Evolutionary conservation across 1,140 invertebrate genomes (phyloP).

Genomic region (Leptoteleia sp.): DNA sequence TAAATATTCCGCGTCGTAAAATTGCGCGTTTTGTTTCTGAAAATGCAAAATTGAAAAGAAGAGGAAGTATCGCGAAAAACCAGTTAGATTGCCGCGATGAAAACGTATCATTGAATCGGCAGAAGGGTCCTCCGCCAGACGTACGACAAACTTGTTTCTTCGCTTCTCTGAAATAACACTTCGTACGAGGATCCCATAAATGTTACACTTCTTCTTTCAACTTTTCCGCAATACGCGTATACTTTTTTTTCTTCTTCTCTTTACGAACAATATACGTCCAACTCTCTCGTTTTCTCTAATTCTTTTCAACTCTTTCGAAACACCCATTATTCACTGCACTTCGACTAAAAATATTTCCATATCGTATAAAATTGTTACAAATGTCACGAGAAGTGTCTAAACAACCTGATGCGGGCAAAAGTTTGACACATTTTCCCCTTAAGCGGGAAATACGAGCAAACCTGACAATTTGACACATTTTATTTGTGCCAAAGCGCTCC

Average conservation of each 20-base stretch:
- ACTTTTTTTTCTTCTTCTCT: constrained; percentile 5
- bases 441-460: too few species aligned
- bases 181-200: constrained; percentile 11
- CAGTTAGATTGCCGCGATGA: constrained; percentile 24
- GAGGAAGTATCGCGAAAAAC: neutral
- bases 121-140: neutral
- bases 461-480: too few species aligned
- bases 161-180: constrained; percentile 40
- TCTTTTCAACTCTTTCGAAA: constrained; percentile 31
- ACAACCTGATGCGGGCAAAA: constrained; percentile 10
- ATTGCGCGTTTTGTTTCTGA: constrained; percentile 28
- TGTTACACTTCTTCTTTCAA: constrained; percentile 8
- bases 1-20: constrained; percentile 41
- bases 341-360: constrained; percentile 26
- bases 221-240: too few species aligned
- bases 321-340: constrained; percentile 31
- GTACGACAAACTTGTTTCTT: constrained; percentile 24
- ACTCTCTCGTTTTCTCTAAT: constrained; percentile 12
- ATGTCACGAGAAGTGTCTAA: constrained; percentile 6
- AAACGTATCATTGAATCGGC: constrained; percentile 39
- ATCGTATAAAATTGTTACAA: constrained; percentile 12
- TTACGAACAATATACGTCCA: too few species aligned
- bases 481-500: too few species aligned
- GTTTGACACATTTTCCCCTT: constrained; percentile 4
- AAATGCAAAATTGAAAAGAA: constrained; percentile 34